A percentile compares a stretch with the other conserved stretches of the same genome.
Evolutionary conservation across 2,797 vertebrate genomes (phyloP).

Genomic region (Eurystomus glaucurus): DNA sequence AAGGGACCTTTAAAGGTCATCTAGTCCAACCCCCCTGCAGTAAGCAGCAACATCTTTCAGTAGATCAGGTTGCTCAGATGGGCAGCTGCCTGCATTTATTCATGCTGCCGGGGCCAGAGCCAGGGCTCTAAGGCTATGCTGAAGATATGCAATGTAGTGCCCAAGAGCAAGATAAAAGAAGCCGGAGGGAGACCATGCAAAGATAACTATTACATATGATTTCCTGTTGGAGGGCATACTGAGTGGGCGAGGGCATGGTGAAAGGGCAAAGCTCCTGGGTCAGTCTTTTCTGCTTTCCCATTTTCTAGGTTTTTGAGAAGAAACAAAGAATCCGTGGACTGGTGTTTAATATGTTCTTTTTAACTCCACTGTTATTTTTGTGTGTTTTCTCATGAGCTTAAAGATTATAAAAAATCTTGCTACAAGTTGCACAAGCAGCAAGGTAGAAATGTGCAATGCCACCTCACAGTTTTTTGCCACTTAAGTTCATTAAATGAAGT

Average conservation of each 20-base stretch:
- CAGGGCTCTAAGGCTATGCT: not conserved
- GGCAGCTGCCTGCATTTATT: not conserved
- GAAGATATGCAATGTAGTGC: not conserved
- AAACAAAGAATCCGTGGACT: rapidly evolving
- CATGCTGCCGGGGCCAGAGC: not conserved
- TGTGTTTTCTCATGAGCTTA: not conserved
- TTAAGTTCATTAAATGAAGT: not conserved
- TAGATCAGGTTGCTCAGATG: not conserved
- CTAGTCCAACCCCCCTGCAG: not conserved
- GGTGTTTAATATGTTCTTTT: not conserved
- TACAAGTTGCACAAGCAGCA: not conserved
- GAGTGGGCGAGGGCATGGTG: not conserved
- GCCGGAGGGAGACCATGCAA: not conserved
- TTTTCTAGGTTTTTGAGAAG: not conserved
- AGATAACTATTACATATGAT: not conserved
- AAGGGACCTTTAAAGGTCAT: not conserved
- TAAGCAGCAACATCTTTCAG: not conserved
- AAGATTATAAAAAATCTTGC: not conserved
- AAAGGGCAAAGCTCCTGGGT: not conserved
- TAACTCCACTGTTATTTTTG: not conserved
- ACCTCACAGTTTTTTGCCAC: not conserved
- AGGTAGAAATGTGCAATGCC: not conserved
- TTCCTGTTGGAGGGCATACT: not conserved
- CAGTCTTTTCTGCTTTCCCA: not conserved
- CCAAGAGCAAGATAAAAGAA: not conserved